Conservation (phyloP, 2,113 vertebrate genomes). For the Amazona guildingii region DNA sequence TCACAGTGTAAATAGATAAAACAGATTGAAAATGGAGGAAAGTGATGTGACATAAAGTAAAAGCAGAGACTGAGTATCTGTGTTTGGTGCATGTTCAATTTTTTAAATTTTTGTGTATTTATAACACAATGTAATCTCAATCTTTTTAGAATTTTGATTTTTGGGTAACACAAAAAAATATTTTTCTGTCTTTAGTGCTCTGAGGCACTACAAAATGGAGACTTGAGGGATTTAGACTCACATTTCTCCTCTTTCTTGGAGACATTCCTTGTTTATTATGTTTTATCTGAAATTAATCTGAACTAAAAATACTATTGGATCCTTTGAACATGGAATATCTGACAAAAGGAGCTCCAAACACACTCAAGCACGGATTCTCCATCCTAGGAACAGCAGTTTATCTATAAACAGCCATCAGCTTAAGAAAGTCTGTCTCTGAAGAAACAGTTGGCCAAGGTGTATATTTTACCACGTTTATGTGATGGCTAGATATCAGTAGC, state of each 20-base stretch:
- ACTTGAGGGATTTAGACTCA: neutral
- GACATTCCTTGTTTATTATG: neutral
- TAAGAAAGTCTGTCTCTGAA: neutral
- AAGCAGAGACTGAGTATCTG: neutral
- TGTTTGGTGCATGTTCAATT: neutral
- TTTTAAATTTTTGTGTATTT: neutral
- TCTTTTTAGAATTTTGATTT: neutral
- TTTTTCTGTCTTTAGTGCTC: neutral
- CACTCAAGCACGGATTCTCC: neutral
- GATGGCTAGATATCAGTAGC: neutral
- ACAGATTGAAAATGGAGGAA: neutral
- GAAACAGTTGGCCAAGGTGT: neutral
- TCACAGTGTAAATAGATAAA: neutral
- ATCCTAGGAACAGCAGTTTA: neutral
- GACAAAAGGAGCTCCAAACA: neutral
- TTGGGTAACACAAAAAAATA: neutral
- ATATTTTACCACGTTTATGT: neutral
- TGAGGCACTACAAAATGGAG: neutral
- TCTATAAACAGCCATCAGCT: neutral
- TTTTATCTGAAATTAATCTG: neutral
- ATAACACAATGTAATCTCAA: neutral
- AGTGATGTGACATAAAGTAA: neutral
- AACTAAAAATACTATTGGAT: neutral
- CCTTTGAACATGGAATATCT: neutral
- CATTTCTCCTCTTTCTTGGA: neutral